These are phyloP conservation scores for Microchrysa polita DNA, from an alignment of 2,888 invertebrate species.

Conservation along the genomic window DNA sequence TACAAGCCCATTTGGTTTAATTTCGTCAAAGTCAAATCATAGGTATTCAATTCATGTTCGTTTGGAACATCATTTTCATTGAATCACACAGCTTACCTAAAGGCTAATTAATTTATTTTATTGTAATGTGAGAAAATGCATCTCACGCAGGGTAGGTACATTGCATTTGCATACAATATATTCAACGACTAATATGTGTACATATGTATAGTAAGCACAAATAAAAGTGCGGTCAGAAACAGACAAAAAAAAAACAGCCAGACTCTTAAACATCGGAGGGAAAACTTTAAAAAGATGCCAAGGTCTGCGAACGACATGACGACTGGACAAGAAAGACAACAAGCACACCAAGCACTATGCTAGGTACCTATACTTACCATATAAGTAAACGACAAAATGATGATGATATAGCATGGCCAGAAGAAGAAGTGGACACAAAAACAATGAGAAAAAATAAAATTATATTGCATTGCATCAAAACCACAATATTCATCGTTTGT, in stretches of 20 bases:
- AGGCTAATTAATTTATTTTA: conserved; percentile 26
- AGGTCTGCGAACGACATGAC: conserved; percentile 26
- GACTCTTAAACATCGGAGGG: conserved; percentile 3
- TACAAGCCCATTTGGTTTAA: no score
- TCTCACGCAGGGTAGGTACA: conserved; percentile 40
- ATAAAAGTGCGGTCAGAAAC: conserved; percentile 10
- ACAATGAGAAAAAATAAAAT: conserved; percentile 12
- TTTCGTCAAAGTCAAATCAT: background rate
- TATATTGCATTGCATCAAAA: conserved; percentile 15
- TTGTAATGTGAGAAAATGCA: conserved; percentile 39
- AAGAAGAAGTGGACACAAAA: conserved; percentile 6
- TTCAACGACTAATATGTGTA: no score
- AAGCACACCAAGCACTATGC: background rate
- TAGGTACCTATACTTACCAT: no score
- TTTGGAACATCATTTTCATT: background rate
- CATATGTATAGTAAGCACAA: background rate
- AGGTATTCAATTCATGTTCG: background rate
- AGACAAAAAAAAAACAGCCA: conserved; percentile 5
- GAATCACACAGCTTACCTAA: conserved; percentile 3
- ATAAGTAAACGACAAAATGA: conserved; percentile 20
- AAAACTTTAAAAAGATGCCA: conserved; percentile 33
- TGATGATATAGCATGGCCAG: background rate
- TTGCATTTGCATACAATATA: conserved; percentile 33
- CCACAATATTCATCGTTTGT: background rate
- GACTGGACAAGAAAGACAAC: conserved; percentile 15